These are phyloP conservation scores for Tetranychus truncatus DNA, from an alignment of 2,888 invertebrate species.

Conservation along the genomic window DNA sequence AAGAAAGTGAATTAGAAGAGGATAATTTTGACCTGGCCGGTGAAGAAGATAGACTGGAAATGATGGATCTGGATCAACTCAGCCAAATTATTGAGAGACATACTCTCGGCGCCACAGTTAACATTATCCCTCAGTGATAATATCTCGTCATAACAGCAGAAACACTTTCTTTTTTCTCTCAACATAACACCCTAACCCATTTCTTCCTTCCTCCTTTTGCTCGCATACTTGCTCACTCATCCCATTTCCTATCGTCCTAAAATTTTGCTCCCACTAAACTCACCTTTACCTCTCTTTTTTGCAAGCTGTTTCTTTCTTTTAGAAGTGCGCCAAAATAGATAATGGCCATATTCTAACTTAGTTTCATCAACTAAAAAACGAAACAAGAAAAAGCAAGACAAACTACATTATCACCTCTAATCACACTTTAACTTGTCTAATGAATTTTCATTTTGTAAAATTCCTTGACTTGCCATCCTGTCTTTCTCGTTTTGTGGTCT, in stretches of 20 bases:
- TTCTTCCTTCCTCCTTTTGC: background rate
- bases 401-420: background rate
- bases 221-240: background rate
- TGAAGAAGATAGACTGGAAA: slow-evolving; percentile 11
- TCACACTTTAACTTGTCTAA: background rate
- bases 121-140: background rate
- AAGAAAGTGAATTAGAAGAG: slow-evolving; percentile 13
- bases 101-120: background rate
- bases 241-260: background rate
- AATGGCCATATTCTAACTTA: background rate
- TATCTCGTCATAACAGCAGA: background rate
- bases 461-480: background rate
- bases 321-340: background rate
- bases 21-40: background rate
- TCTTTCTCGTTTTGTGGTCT: background rate
- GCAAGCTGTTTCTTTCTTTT: background rate
- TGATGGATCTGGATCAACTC: slow-evolving; percentile 17
- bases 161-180: background rate
- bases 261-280: background rate
- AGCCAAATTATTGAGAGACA: slow-evolving; percentile 13
- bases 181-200: background rate
- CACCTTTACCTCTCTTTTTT: background rate
- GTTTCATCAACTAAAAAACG: background rate
- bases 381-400: background rate
- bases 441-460: background rate